Conservation (phyloP, 2,113 vertebrate genomes). For the Numida meleagris region DNA sequence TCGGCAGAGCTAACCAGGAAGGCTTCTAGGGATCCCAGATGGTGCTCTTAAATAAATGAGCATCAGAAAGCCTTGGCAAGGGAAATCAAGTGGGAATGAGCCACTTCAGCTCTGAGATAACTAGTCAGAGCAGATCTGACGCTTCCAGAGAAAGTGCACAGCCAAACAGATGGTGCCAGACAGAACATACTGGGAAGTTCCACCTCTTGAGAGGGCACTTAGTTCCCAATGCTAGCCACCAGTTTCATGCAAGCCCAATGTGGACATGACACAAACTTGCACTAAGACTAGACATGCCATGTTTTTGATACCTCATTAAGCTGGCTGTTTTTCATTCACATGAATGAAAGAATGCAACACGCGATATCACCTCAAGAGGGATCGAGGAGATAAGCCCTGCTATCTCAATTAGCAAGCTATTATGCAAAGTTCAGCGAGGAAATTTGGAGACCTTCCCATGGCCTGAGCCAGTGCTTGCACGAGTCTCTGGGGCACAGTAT, state of each 20-base stretch:
- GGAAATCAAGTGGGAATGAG: background rate
- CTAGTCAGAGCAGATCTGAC: background rate
- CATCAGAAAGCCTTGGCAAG: background rate
- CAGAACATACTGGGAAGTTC: background rate
- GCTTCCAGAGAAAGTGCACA: constrained; percentile 1
- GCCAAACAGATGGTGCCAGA: constrained; percentile 22
- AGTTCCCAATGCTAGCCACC: background rate
- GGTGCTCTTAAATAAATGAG: background rate
- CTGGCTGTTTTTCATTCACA: background rate
- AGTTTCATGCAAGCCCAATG: background rate
- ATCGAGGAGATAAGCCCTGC: background rate
- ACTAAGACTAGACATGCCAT: background rate
- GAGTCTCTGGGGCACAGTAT: background rate
- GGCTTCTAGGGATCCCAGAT: constrained; percentile 44
- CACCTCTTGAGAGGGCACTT: background rate
- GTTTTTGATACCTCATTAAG: background rate
- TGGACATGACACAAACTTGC: background rate
- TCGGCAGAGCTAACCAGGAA: background rate
- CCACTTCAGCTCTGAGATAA: background rate
- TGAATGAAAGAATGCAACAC: background rate
- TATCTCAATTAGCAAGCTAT: background rate
- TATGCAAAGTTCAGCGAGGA: background rate
- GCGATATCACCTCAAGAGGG: background rate
- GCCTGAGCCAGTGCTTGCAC: background rate
- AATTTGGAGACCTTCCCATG: background rate